phyloP scores from a whole-genome alignment of 2,797 vertebrate genomes.

The Sebastes taczanowskii region DNA sequence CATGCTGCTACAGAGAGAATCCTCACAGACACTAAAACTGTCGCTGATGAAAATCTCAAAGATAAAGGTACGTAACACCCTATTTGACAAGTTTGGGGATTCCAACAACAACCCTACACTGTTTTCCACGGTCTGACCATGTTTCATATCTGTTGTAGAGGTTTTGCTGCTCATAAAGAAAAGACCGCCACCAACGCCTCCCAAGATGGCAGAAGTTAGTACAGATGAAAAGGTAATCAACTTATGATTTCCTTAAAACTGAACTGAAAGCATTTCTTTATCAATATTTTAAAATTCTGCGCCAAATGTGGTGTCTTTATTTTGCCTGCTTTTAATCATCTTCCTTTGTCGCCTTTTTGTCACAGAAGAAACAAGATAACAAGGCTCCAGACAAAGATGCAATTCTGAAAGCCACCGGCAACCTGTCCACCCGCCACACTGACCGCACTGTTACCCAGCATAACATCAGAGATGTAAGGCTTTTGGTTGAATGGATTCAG shows the following conservation, averaged over 20 bases:
- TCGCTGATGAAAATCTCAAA: constrained; percentile 92
- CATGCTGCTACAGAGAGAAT: constrained; percentile 93
- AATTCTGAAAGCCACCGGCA: constrained; percentile 92
- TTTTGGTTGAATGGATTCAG: neutral
- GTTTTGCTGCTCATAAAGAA: constrained; percentile 92
- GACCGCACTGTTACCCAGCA: constrained; percentile 92
- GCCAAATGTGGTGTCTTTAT: neutral
- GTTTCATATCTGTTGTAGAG: constrained; percentile 77
- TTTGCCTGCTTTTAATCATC: neutral
- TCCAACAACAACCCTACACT: neutral
- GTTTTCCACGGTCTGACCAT: neutral
- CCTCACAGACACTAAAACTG: constrained; percentile 90
- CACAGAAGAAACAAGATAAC: constrained; percentile 94
- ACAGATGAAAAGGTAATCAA: constrained; percentile 91
- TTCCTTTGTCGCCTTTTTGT: neutral
- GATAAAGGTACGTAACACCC: constrained; percentile 85
- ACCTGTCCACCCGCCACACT: constrained; percentile 84
- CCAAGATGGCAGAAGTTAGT: constrained; percentile 92
- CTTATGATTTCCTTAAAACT: neutral
- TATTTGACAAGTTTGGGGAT: neutral
- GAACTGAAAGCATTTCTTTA: neutral
- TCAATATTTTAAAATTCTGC: neutral
- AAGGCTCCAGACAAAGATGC: constrained; percentile 97
- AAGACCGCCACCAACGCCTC: constrained; percentile 86
- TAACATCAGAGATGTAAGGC: constrained; percentile 94